Base-by-base conservation (phyloP, 1,140 invertebrate genomes). In the Delia radicum region DNA sequence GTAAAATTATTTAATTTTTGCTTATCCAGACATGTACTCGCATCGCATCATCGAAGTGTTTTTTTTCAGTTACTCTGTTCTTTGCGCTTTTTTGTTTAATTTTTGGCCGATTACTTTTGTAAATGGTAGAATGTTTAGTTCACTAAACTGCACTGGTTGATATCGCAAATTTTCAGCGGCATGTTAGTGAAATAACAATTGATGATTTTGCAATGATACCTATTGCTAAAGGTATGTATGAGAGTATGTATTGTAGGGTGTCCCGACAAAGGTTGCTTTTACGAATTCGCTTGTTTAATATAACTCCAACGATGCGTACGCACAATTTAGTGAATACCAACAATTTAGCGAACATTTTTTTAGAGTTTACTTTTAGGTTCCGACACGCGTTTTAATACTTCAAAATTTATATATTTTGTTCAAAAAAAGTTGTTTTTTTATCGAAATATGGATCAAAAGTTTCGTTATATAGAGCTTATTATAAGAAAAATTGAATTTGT, bases 1-100 rank as follows among this genome's bases (percentile, higher is more conserved):
- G 73, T 74, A 74, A 74, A 74, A 74, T 74, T 74, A 74, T 74
- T 74, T 74, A 74, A 74, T 74, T 74, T 63, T 74, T 55, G 29
- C 73, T 74, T 74, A 74, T 74, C 73, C 33, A 69, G 65, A 69
- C 65, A 69, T 69, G 65, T 69, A 69, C 31, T 74, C 55, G 29
- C 73, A 74, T 74, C 55, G 29, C 73, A 74, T 28, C 48, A 74
- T 48, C 48, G 29, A 63, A 63, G 13, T 15, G 31, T 12, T 6
- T 33, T 33, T 33, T 33, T 33, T 33, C 5, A 6, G 31, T 55
- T 21, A 10, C 48, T 55, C 48, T 18, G 5, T 21, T 18, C 13
- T 18, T 55, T 24, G 21, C n/a, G 18, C n/a, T n/a, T n/a, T 55
- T 21, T 4, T 18, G 5, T 55, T 55, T 21, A n/a, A 8, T 24